A percentile compares a stretch with the other conserved stretches of the same genome.
Conservation (phyloP, 2,797 vertebrate species). For the Tokudaia tokunoshimensis region DNA sequence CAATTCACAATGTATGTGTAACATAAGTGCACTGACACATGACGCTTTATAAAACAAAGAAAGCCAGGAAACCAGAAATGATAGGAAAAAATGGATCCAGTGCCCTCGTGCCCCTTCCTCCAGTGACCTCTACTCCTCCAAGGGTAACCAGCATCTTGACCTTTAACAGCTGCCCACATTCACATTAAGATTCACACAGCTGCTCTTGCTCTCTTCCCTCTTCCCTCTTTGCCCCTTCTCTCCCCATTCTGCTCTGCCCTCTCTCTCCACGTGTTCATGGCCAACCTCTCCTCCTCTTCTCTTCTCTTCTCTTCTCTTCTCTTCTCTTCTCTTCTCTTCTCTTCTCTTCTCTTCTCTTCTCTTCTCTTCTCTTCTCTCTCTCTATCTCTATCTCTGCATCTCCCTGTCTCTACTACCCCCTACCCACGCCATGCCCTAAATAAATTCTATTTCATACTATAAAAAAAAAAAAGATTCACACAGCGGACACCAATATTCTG, state of each 20-base stretch:
- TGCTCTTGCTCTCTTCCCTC: background rate
- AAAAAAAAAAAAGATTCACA: background rate
- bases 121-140: background rate
- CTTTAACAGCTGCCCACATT: background rate
- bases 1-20: background rate
- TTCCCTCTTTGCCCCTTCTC: background rate
- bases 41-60: conserved; percentile 1
- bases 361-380: too few relatives aligned
- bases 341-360: too few relatives aligned
- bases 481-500: background rate
- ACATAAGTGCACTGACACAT: background rate
- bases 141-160: background rate
- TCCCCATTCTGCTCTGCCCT: background rate
- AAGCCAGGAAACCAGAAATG: background rate
- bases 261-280: background rate
- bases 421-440: too few relatives aligned
- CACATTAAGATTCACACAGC: background rate
- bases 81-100: background rate
- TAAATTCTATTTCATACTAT: too few relatives aligned
- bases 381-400: too few relatives aligned
- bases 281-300: background rate
- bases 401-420: too few relatives aligned
- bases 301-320: too few relatives aligned
- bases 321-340: too few relatives aligned
- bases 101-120: background rate